Evolutionary conservation across 1,140 invertebrate genomes (phyloP).

Genomic region (Drosophila pseudoobscura): DNA sequence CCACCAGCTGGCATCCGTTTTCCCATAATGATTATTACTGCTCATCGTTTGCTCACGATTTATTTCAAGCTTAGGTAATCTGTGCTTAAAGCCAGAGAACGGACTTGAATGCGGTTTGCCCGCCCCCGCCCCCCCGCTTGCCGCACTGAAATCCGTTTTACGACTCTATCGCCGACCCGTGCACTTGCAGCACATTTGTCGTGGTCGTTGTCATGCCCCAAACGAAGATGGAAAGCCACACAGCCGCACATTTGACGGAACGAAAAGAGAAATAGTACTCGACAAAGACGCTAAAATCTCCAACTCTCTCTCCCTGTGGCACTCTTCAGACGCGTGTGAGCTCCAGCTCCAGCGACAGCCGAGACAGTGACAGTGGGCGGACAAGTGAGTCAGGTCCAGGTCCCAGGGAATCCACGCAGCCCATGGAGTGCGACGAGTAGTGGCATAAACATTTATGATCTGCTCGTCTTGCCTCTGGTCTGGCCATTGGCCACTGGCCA

Average conservation of each 20-base stretch:
- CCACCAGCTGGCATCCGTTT: too few relatives aligned
- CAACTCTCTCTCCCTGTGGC: neutral
- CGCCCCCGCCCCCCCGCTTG: too few relatives aligned
- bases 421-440: conserved; percentile 15
- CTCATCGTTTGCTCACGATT: neutral
- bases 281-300: conserved; percentile 11
- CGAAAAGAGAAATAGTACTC: neutral
- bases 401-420: conserved; percentile 13
- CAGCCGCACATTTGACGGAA: conserved; percentile 18
- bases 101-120: conserved; percentile 20
- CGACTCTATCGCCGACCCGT: conserved; percentile 45
- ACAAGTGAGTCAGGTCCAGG: conserved; percentile 24
- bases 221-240: conserved; percentile 53
- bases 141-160: conserved; percentile 32
- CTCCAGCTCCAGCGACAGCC: too few relatives aligned
- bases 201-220: conserved; percentile 44
- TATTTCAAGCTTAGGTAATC: conserved; percentile 30
- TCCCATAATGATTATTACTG: neutral
- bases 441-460: conserved; percentile 70
- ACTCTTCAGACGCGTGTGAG: too few relatives aligned
- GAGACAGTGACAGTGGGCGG: conserved; percentile 1
- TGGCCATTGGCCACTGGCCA: conserved; percentile 7
- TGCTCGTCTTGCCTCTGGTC: conserved; percentile 31
- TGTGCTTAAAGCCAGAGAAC: conserved; percentile 30
- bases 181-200: conserved; percentile 57